Conservation (phyloP, 2,888 invertebrate species). For the Parascotia fuliginaria region DNA sequence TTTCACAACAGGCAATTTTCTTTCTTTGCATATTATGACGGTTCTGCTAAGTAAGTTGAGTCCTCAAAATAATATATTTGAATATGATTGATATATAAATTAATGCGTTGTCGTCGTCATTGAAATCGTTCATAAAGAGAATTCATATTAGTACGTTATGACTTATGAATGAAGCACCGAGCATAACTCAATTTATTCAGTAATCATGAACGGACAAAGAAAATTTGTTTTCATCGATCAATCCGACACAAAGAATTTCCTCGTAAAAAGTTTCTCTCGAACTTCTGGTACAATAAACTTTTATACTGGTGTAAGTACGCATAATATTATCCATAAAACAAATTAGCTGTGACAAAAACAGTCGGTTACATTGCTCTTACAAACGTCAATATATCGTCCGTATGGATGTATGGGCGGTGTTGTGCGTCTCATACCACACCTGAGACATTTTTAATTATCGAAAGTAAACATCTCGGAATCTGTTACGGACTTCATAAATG, state of each 20-base stretch:
- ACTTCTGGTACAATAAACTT: not conserved
- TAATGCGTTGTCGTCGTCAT: too few species aligned
- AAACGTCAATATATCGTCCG: conserved; percentile 17
- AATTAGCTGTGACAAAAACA: not conserved
- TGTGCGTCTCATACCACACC: conserved; percentile 54
- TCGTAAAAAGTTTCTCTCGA: not conserved
- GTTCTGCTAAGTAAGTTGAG: too few species aligned
- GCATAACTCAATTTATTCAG: not conserved
- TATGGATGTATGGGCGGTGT: conserved; percentile 30
- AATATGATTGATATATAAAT: too few species aligned
- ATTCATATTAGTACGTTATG: too few species aligned
- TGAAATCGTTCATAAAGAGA: too few species aligned
- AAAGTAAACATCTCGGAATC: conserved; percentile 82
- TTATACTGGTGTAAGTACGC: not conserved
- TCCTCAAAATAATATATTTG: too few species aligned
- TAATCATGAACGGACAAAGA: not conserved
- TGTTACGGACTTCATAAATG: conserved; percentile 84
- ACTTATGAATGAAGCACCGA: too few species aligned
- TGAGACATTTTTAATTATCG: conserved; percentile 83
- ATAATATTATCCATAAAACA: not conserved
- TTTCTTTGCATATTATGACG: too few species aligned
- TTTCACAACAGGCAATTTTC: too few species aligned
- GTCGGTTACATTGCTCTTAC: conserved; percentile 3
- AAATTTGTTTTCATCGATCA: not conserved
- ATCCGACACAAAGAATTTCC: not conserved